These are phyloP conservation scores for Psix sp. DNA, from an alignment of 1,140 invertebrate species.

Conservation along the genomic window DNA sequence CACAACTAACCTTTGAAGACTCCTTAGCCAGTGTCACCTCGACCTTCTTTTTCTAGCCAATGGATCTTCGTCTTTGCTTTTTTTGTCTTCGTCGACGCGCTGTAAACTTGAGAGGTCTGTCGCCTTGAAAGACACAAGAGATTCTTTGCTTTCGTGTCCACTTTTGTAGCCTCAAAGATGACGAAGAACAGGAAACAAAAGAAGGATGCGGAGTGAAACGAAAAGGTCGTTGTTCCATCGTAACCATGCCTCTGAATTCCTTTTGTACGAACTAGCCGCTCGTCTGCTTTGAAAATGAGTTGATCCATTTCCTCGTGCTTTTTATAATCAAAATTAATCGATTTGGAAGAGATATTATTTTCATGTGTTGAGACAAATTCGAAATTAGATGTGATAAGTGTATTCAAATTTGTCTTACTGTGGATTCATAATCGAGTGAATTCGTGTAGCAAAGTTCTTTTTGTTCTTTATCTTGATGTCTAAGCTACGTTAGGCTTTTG, in stretches of 20 bases:
- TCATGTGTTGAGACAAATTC: too few species aligned
- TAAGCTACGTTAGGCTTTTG: too few species aligned
- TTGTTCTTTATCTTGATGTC: too few species aligned
- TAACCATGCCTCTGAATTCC: slow-evolving; percentile 25
- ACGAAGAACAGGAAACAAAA: slow-evolving; percentile 50
- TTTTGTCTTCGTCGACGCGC: slow-evolving; percentile 37
- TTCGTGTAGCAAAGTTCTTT: too few species aligned
- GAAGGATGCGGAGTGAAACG: slow-evolving; percentile 46
- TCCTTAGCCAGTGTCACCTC: slow-evolving; percentile 36
- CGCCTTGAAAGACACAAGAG: slow-evolving; percentile 51
- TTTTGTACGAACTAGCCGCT: slow-evolving; percentile 28
- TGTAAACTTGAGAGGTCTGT: slow-evolving; percentile 56
- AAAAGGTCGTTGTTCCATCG: slow-evolving; percentile 46
- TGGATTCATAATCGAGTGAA: too few species aligned
- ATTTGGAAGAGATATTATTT: too few species aligned
- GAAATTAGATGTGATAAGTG: too few species aligned
- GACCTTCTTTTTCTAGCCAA: slow-evolving; percentile 7
- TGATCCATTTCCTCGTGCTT: slow-evolving; percentile 29
- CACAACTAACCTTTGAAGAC: slow-evolving; percentile 42
- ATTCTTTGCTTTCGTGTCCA: slow-evolving; percentile 58
- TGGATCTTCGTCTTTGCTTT: slow-evolving; percentile 27
- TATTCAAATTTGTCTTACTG: too few species aligned
- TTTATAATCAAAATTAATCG: too few species aligned
- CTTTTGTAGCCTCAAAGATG: slow-evolving; percentile 56
- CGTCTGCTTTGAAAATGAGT: slow-evolving; percentile 11